phyloP scores from a whole-genome alignment of 2,113 vertebrate genomes.

The Gambusia affinis region DNA sequence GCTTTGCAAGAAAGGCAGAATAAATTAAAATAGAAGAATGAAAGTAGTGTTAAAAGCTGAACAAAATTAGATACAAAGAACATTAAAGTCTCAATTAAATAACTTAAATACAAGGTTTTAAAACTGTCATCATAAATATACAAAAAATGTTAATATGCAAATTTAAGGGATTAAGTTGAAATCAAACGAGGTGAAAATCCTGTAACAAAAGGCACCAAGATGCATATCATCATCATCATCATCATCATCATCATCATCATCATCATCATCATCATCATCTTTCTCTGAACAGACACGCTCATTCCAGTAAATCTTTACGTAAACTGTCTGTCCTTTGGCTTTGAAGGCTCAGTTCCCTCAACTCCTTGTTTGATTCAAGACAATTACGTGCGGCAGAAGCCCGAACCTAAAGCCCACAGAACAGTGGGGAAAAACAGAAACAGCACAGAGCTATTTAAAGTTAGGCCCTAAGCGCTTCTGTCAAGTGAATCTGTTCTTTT shows the following conservation, averaged over 20 bases:
- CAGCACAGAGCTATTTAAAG: conserved; percentile 69
- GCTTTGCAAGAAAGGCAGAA: no score
- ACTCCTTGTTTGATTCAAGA: conserved; percentile 20
- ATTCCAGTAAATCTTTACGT: conserved; percentile 49
- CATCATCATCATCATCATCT: conserved; percentile 38
- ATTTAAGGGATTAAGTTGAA: conserved; percentile 6
- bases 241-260: conserved; percentile 39
- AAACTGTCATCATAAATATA: no score
- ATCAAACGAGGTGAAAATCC: conserved; percentile 37
- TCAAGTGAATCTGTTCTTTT: conserved; percentile 55
- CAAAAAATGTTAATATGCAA: not conserved
- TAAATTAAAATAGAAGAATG: no score
- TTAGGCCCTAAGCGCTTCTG: conserved; percentile 62
- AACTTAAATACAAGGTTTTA: no score
- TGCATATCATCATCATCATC: not conserved
- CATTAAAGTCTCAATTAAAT: no score
- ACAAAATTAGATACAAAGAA: no score
- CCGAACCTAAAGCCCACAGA: conserved; percentile 41
- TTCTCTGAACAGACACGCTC: conserved; percentile 48
- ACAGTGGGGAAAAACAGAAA: conserved; percentile 35
- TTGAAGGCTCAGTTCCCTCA: conserved; percentile 10
- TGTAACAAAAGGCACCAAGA: conserved; percentile 24
- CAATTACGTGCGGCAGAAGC: conserved; percentile 7
- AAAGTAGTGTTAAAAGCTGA: no score
- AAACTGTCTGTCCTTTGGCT: conserved; percentile 47